Evolutionary conservation across 2,888 invertebrate genomes (phyloP), one percentile per base, ranked within the genome.

Genomic region (Lycia hirtaria): DNA sequence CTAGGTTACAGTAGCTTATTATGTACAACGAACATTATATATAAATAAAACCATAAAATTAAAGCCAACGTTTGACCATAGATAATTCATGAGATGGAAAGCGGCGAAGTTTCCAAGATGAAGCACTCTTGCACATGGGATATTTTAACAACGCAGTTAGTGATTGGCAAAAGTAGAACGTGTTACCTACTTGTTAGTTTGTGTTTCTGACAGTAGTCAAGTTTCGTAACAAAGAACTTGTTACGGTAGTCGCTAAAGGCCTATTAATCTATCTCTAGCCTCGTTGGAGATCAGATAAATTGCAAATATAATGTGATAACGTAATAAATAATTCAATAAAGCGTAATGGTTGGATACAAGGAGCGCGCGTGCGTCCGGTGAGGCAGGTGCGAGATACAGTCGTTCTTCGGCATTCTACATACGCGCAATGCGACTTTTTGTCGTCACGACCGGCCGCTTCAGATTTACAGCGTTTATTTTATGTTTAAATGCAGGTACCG

Each of bases 331-430:
- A 75, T 76, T 71, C 72, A 76, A 60, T 56, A 63, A 59, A 65
- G 70, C 22, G 40, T 60, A 62, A 62, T 62, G 68, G 55, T 65
- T 49, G 68, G 66, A 60, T 54, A 51, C 59, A 60, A 37, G 14
- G 40, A 35, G 71, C 82, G 78, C 83, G 81, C 81, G 83, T 74
- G 71, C 69, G 68, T 62, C 73, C 67, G 72, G 68, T 53, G 60
- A 55, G 64, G 67, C 66, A 67, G 73, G 67, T 66, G 71, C 71
- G 65, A 68, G 68, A 56, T 53, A 62, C 62, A 63, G 65, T 67
- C 61, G 49, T 55, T 58, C 51, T 56, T 53, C 67, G 59, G 61
- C 73, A 78, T 72, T 71, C 77, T 71, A 64, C 60, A 56, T 64
- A 67, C 67, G 64, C 65, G 69, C 69, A 63, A 67, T 66, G 67